Percentiles rank a stretch among this genome's conserved stretches.
Evolutionary conservation across 2,113 vertebrate species (phyloP).

Genomic region (Pseudopodoces humilis): DNA sequence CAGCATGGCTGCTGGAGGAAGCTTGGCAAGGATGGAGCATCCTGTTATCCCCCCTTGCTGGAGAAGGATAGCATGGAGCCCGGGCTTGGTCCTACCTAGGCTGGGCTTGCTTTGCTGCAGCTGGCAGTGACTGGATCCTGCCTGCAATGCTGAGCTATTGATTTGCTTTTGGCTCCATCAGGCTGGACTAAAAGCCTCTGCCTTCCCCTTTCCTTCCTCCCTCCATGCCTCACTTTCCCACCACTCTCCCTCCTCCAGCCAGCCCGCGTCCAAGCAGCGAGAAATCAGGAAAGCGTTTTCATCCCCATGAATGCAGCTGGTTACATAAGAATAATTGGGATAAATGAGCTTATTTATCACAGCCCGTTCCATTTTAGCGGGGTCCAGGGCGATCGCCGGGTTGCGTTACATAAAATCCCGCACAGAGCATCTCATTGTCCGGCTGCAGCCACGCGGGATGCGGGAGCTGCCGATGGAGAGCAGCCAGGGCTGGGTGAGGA

Average conservation of each 20-base stretch:
- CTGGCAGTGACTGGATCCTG: neutral
- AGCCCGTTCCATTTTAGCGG: neutral
- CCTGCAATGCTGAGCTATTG: neutral
- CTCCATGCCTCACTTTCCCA: neutral
- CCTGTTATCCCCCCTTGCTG: neutral
- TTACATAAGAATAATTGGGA: slow-evolving; percentile 66
- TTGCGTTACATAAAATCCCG: slow-evolving; percentile 38
- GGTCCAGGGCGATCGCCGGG: neutral
- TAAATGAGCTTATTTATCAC: slow-evolving; percentile 64
- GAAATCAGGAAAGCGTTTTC: slow-evolving; percentile 34
- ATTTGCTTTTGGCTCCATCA: neutral
- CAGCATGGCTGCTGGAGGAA: neutral
- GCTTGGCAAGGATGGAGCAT: neutral
- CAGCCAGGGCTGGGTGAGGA: neutral
- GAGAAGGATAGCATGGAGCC: neutral
- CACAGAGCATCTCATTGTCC: slow-evolving; percentile 61
- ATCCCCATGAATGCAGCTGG: slow-evolving; percentile 31
- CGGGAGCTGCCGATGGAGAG: neutral
- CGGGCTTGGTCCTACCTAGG: neutral
- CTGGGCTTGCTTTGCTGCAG: neutral
- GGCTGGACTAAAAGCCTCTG: neutral
- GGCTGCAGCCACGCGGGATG: neutral
- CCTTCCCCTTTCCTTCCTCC: neutral
- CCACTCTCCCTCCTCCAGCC: neutral
- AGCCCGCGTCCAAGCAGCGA: neutral